Evolutionary conservation across 2,113 vertebrate genomes (phyloP), one percentile per base, ranked within the genome.

Genomic region (Galbula dea): DNA sequence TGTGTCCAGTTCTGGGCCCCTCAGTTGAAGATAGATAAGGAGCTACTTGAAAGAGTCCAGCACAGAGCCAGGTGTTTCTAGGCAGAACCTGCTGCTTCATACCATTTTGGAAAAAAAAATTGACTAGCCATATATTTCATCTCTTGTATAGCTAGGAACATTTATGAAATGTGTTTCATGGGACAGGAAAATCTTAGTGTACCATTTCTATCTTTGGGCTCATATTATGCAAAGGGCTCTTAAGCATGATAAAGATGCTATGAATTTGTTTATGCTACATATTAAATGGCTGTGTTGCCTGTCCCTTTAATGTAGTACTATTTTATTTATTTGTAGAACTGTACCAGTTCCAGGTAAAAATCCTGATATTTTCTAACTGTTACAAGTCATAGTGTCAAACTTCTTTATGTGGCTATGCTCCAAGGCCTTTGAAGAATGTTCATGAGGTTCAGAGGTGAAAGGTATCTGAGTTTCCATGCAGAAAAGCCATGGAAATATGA

Each of bases 391-490:
- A 83, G 59, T 67, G 73, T 61, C 86, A 75, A 95, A 49, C 57
- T 81, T 24, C 54, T 96, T 95, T 76, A 79, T 3, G 3, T 94
- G 84, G 75, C 52, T 77, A 2, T 55, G 20, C 19, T 93, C 86
- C 91, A 93, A 90, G 29, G 46, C 92, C 86, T 95, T 93, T 96
- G 81, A 90, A 93, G 92, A 96, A 95, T 95, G 88, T 43, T 79
- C 88, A 90, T 84, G 83, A 73, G 81, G 54, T 91, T 94, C 77
- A 93, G 34, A 68, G 55, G 41, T 91, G 55, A 90, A 73, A 12
- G 29, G 23, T 86, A 24, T 86, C 76, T 94, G 85, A 95, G 43
- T 96, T 96, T 95, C 94, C 93, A 93, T 87, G 61, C 41, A 89
- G 82, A 89, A 93, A 67, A 91, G 84, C 72, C 82, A 72, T 39